Conservation (phyloP, 2,888 invertebrate species). For the Melanargia galathea region DNA sequence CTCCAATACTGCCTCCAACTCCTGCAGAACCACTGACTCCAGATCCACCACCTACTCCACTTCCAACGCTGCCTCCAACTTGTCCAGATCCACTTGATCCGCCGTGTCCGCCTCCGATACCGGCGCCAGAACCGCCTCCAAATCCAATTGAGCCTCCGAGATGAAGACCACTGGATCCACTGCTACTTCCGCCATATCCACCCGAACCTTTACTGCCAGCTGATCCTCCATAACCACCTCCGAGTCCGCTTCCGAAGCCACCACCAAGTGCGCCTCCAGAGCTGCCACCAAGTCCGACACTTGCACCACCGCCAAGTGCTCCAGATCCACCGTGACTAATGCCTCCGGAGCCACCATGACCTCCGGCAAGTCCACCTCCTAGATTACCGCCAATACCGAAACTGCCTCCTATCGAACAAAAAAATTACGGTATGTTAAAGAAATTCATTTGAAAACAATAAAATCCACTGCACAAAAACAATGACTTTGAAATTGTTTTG, state of each 20-base stretch:
- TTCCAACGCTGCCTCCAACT: constrained; percentile 30
- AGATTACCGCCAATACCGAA: constrained; percentile 29
- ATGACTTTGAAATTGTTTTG: constrained; percentile 13
- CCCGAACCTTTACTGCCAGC: constrained; percentile 36
- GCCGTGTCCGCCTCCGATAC: constrained; percentile 32
- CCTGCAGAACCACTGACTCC: constrained; percentile 45
- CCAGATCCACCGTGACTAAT: constrained; percentile 22
- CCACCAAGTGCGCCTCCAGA: constrained; percentile 39
- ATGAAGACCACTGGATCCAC: constrained; percentile 35
- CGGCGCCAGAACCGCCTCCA: constrained; percentile 40
- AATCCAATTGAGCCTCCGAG: constrained; percentile 34
- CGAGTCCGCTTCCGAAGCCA: constrained; percentile 31
- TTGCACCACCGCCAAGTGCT: constrained; percentile 23
- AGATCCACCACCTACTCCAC: constrained; percentile 41
- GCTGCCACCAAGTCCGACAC: constrained; percentile 33
- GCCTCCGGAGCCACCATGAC: constrained; percentile 25
- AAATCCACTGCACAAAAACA: no score
- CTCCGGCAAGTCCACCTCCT: constrained; percentile 30
- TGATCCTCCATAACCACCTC: constrained; percentile 29
- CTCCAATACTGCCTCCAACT: constrained; percentile 47
- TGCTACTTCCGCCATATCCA: constrained; percentile 38
- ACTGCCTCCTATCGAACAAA: neutral
- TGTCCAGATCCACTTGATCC: constrained; percentile 34
- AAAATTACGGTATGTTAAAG: neutral
- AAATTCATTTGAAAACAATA: no score